These are phyloP conservation scores for Pseudococcus jackbeardsleyi DNA, from an alignment of 2,888 invertebrate genomes.

Conservation along the genomic window DNA sequence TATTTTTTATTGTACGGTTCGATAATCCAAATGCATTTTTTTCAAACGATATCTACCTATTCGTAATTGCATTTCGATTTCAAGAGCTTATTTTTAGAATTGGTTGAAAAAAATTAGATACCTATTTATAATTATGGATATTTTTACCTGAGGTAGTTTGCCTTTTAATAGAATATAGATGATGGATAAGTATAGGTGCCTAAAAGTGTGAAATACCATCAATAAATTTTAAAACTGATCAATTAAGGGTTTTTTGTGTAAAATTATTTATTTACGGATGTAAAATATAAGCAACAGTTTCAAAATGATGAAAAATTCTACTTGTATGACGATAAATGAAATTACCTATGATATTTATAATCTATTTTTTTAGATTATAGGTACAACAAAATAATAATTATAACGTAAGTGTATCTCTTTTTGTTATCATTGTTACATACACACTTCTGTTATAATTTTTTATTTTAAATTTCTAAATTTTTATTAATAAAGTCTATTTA, in stretches of 20 bases:
- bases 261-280: no score
- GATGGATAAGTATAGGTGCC: no score
- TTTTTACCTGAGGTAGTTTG: no score
- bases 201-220: no score
- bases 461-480: constrained; percentile 48
- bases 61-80: constrained; percentile 3
- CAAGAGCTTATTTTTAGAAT: not conserved
- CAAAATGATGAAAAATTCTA: not conserved
- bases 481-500: constrained; percentile 28
- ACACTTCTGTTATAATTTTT: constrained; percentile 50
- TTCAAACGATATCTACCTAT: not conserved
- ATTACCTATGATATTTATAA: not conserved
- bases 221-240: no score
- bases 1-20: not conserved
- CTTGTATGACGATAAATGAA: not conserved
- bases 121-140: not conserved
- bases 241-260: no score
- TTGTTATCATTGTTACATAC: constrained; percentile 13
- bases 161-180: no score
- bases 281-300: no score
- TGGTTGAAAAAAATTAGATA: not conserved
- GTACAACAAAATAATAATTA: not conserved
- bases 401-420: not conserved
- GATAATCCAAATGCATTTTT: not conserved
- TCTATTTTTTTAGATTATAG: not conserved